Conservation (phyloP, 1,140 invertebrate species). For the Drosophila kohkoa region DNA sequence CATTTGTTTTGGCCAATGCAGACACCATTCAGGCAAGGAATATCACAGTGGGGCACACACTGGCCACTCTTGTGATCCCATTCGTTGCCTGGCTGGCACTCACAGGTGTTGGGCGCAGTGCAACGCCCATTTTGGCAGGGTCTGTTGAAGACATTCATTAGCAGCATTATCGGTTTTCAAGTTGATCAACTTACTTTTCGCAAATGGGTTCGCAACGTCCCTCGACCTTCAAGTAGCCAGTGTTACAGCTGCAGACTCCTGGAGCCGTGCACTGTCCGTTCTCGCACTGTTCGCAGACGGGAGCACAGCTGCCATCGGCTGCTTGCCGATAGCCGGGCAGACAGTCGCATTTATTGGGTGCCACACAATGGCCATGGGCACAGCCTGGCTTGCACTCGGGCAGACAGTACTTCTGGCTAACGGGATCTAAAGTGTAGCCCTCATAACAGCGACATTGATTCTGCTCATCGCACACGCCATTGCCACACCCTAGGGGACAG, state of each 20-base stretch:
- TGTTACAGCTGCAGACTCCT: conserved; percentile 86
- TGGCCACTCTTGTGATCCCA: conserved; percentile 72
- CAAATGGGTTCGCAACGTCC: conserved; percentile 86
- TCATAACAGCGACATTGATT: conserved; percentile 87
- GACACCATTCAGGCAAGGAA: conserved; percentile 86
- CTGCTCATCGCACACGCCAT: conserved; percentile 85
- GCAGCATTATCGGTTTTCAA: not conserved
- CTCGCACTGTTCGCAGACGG: conserved; percentile 85
- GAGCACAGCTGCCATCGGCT: conserved; percentile 83
- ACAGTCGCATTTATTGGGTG: conserved; percentile 86
- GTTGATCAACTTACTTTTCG: conserved; percentile 58
- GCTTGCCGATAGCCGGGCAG: conserved; percentile 81
- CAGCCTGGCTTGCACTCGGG: conserved; percentile 87
- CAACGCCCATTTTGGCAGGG: conserved; percentile 86
- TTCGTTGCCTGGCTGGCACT: conserved; percentile 81
- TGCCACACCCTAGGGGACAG: conserved; percentile 82
- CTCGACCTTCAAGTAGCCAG: conserved; percentile 84
- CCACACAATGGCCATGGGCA: conserved; percentile 86
- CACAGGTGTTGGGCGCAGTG: conserved; percentile 85
- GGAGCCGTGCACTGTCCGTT: conserved; percentile 86
- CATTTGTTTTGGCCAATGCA: conserved; percentile 86
- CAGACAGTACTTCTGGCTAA: conserved; percentile 85
- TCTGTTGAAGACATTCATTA: conserved; percentile 33
- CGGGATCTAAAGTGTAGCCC: conserved; percentile 87
- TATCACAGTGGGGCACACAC: conserved; percentile 85